Conservation (phyloP, 2,797 vertebrate species). For the Saguinus oedipus region DNA sequence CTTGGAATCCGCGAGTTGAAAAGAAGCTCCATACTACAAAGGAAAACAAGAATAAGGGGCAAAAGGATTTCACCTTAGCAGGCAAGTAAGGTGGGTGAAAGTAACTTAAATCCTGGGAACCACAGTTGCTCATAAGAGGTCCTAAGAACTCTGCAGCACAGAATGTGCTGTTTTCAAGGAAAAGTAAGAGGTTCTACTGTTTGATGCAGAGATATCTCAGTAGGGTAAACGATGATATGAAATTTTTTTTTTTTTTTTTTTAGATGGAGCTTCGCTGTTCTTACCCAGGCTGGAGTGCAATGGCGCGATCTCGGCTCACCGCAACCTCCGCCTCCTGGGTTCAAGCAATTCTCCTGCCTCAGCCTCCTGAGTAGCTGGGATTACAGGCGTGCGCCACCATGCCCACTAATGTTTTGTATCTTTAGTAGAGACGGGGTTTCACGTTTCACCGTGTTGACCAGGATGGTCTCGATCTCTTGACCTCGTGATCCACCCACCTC, state of each 20-base stretch:
- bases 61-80: not conserved
- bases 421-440: too few relatives aligned
- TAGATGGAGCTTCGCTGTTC: not conserved
- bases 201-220: fast-evolving
- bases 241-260: not conserved
- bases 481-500: too few relatives aligned
- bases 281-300: too few relatives aligned
- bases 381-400: too few relatives aligned
- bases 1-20: not conserved
- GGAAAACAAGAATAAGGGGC: not conserved
- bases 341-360: too few relatives aligned
- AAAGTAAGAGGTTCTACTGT: fast-evolving
- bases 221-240: not conserved
- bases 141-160: not conserved
- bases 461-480: too few relatives aligned
- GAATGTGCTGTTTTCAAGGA: not conserved
- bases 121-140: not conserved
- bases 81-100: not conserved
- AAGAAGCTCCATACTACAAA: not conserved
- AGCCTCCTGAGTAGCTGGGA: too few relatives aligned
- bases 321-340: too few relatives aligned
- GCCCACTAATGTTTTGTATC: too few relatives aligned
- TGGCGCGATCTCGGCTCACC: too few relatives aligned
- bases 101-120: not conserved
- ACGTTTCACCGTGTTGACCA: too few relatives aligned